Base-by-base conservation (phyloP, 2,888 invertebrate species). In the Ditylenchus weischeri region DNA sequence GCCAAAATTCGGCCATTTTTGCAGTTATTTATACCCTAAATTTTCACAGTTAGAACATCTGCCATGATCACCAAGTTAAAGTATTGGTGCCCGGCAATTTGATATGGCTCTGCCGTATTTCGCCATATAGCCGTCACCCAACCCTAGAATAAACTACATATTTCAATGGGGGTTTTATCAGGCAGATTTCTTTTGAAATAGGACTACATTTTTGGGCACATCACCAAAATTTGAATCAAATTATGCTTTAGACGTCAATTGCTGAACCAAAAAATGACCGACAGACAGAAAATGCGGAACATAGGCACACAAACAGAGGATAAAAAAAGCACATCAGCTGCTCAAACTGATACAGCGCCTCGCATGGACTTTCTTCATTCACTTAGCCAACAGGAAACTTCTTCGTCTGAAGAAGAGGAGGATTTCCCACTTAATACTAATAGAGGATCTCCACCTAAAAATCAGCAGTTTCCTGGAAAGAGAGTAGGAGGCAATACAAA, bases 201-300 rank as follows among this genome's bases (percentile, higher is more conserved):
- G n/a, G n/a, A n/a, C n/a, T n/a, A n/a, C n/a, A n/a, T 64, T 18
- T 23, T 61, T n/a, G 6, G 58, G 6, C n/a, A 35, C 57, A 68
- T 50, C n/a, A n/a, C n/a, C n/a, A n/a, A n/a, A n/a, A n/a, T n/a
- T n/a, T n/a, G n/a, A n/a, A n/a, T n/a, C n/a, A n/a, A n/a, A n/a
- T n/a, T 68, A 57, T 23, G 48, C 15, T 70, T 43, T 18, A 66
- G 68, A 38, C 62, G 57, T 23, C 29, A 23, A 23, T n/a, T 79
- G 75, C 65, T 79, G 36, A 78, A 78, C 49, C 77, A 79, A 57
- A 78, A 77, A 50, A 75, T 77, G 36, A 76, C 75, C 13, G 78
- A 79, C 19, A 65, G 77, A 1, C 71, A 73, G 6, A 75, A 75
- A 58, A 76, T 80, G 77, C 65, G 78, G 21, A 79, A 78, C 57